Conservation (phyloP, 2,888 invertebrate genomes). For the Dynastes maya region DNA sequence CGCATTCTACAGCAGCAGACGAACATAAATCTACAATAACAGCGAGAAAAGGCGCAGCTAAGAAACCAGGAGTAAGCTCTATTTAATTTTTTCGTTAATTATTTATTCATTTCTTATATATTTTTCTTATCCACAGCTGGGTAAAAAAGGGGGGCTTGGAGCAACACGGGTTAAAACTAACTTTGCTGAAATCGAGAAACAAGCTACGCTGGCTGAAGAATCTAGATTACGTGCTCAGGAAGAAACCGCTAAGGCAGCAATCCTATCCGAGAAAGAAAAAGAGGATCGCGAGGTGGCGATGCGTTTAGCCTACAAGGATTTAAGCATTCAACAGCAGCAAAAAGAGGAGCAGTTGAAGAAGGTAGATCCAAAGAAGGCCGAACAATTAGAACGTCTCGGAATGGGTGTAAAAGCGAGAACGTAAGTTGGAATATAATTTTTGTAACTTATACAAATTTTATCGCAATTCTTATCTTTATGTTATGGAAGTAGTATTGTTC, state of each 20-base stretch:
- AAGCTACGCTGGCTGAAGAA: slow-evolving; percentile 89
- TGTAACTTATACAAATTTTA: no score
- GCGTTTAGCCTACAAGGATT: slow-evolving; percentile 85
- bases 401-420: slow-evolving; percentile 83
- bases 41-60: slow-evolving; percentile 79
- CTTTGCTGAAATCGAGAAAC: slow-evolving; percentile 95
- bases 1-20: slow-evolving; percentile 52
- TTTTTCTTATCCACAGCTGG: slow-evolving; percentile 75
- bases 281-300: slow-evolving; percentile 80
- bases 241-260: slow-evolving; percentile 68
- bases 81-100: slow-evolving; percentile 52
- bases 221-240: slow-evolving; percentile 70
- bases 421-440: slow-evolving; percentile 64
- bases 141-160: slow-evolving; percentile 91
- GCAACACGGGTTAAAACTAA: slow-evolving; percentile 96
- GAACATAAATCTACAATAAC: slow-evolving; percentile 81
- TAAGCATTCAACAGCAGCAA: slow-evolving; percentile 77
- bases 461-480: no score
- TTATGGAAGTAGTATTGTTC: no score
- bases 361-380: slow-evolving; percentile 87
- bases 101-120: neutral
- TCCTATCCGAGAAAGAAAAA: slow-evolving; percentile 76
- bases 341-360: slow-evolving; percentile 82
- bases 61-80: slow-evolving; percentile 78
- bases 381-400: slow-evolving; percentile 92